Evolutionary conservation across 2,113 vertebrate species (phyloP).

Genomic region (Phycodurus eques): DNA sequence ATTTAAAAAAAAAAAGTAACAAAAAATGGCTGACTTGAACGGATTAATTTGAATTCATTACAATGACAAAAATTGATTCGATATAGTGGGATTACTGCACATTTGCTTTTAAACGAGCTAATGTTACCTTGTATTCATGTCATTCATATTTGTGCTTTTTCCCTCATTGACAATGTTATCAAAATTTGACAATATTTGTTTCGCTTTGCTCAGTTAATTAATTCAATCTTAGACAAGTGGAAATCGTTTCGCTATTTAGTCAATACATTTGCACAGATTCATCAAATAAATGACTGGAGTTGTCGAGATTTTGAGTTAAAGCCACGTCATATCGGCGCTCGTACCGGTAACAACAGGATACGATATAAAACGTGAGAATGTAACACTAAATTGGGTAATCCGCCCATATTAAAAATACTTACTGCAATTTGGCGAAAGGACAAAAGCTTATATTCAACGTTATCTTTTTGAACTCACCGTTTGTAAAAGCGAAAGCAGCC

Average conservation of each 20-base stretch:
- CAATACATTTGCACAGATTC: neutral
- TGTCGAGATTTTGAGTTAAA: neutral
- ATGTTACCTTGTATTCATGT: too few relatives aligned
- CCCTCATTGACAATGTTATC: neutral
- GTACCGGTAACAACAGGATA: neutral
- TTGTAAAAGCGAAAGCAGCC: slow-evolving; percentile 77
- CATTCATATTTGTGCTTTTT: neutral
- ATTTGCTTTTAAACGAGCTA: too few relatives aligned
- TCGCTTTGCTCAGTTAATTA: neutral
- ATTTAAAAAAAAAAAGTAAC: neutral
- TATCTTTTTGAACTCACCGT: slow-evolving; percentile 71
- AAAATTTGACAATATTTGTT: neutral
- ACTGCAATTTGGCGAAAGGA: rapidly evolving
- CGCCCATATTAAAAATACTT: rapidly evolving
- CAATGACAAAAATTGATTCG: neutral
- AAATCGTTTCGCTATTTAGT: neutral
- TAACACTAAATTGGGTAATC: neutral
- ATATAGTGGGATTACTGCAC: neutral
- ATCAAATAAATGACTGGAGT: neutral
- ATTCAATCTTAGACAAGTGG: neutral
- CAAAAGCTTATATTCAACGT: rapidly evolving
- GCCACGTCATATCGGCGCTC: neutral
- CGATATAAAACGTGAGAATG: neutral
- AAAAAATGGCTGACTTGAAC: neutral
- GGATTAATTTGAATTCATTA: neutral